A percentile compares a stretch with the other conserved stretches of the same genome.
Conservation (phyloP, 2,888 invertebrate species). For the Phengaris arion region DNA sequence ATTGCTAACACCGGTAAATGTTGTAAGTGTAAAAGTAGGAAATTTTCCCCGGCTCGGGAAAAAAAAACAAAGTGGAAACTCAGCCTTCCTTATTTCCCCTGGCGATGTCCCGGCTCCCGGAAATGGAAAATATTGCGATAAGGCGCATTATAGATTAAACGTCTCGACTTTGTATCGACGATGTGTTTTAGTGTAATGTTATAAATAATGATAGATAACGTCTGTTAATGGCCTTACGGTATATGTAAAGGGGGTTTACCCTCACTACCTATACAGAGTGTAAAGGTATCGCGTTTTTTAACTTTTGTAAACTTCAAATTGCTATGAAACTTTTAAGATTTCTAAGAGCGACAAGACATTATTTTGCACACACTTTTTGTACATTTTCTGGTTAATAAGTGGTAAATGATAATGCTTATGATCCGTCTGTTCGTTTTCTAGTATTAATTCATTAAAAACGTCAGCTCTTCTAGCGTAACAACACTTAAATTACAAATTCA, state of each 20-base stretch:
- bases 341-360: no score
- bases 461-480: neutral
- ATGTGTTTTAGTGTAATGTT: neutral
- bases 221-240: slow-evolving; percentile 11
- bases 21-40: slow-evolving; percentile 78
- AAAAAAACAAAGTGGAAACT: slow-evolving; percentile 75
- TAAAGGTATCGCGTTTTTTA: neutral
- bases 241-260: slow-evolving; percentile 6
- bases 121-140: slow-evolving; percentile 81
- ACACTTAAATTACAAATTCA: neutral
- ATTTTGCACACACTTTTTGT: no score
- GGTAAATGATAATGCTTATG: no score
- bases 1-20: slow-evolving; percentile 71
- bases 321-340: no score
- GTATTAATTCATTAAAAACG: neutral
- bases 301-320: neutral
- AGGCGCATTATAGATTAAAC: slow-evolving; percentile 79
- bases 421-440: no score
- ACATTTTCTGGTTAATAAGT: no score
- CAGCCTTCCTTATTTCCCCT: slow-evolving; percentile 78
- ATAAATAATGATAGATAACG: slow-evolving; percentile 19
- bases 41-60: slow-evolving; percentile 56
- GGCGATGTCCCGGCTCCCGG: slow-evolving; percentile 69
- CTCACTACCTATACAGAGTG: neutral
- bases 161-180: slow-evolving; percentile 51